Conservation (phyloP, 2,888 invertebrate genomes). For the Eristalis tenax region DNA sequence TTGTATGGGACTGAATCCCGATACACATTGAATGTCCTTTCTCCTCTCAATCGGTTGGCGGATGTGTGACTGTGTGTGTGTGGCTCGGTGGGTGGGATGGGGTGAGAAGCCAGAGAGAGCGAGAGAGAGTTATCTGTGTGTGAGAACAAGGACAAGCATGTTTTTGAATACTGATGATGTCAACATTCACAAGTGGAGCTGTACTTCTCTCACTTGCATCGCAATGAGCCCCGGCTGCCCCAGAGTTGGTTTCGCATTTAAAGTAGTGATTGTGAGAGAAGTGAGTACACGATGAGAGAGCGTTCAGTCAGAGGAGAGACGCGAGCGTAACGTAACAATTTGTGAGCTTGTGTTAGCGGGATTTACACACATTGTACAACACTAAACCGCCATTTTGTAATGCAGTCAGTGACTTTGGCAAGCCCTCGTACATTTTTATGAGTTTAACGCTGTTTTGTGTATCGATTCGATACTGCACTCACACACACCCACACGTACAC, state of each 20-base stretch:
- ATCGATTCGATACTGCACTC: conserved; percentile 43
- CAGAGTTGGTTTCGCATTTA: conserved; percentile 38
- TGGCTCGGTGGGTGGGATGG: conserved; percentile 6
- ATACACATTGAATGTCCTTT: conserved; percentile 3
- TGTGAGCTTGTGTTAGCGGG: conserved; percentile 57
- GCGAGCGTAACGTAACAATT: conserved; percentile 34
- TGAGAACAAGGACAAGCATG: conserved; percentile 70
- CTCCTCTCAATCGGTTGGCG: neutral
- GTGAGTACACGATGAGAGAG: neutral
- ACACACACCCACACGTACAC: conserved; percentile 16
- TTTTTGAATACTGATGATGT: conserved; percentile 72
- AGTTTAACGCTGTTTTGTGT: conserved; percentile 55
- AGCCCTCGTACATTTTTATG: conserved; percentile 69
- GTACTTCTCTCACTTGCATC: conserved; percentile 38
- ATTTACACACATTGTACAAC: conserved; percentile 54
- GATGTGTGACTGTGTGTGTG: conserved; percentile 1
- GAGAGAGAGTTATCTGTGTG: conserved; percentile 20
- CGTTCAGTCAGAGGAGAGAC: conserved; percentile 7
- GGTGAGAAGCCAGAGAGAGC: neutral
- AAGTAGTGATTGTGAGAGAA: conserved; percentile 27
- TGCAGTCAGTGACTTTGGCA: conserved; percentile 72
- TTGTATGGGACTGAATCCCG: conserved; percentile 2
- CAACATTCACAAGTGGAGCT: conserved; percentile 51
- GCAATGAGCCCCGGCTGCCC: conserved; percentile 28
- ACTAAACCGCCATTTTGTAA: conserved; percentile 74